A percentile compares a stretch with the other conserved stretches of the same genome.
phyloP scores from a whole-genome alignment of 2,797 vertebrate genomes.

The Erpetoichthys calabaricus region DNA sequence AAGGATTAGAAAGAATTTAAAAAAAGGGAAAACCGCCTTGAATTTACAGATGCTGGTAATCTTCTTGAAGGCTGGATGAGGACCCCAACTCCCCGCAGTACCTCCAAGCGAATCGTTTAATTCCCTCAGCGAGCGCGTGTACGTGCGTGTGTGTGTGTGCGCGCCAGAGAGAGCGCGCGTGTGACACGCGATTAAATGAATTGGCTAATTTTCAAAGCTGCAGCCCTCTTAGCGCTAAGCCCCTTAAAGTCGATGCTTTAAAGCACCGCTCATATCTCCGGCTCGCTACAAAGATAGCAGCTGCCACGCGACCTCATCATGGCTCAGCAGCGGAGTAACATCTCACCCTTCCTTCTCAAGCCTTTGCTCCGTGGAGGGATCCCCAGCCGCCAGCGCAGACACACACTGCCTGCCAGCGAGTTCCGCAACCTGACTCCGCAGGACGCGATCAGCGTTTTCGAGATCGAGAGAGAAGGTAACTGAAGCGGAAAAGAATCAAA shows the following conservation, averaged over 20 bases:
- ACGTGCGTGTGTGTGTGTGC: background rate
- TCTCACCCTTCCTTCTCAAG: slow-evolving; percentile 44
- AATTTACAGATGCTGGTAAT: too few relatives aligned
- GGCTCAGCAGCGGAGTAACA: slow-evolving; percentile 34
- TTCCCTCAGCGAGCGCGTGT: too few relatives aligned
- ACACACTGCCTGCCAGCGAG: slow-evolving; percentile 62
- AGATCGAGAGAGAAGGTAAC: slow-evolving; percentile 59
- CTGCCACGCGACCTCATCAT: slow-evolving; percentile 21
- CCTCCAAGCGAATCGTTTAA: too few relatives aligned
- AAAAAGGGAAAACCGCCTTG: too few relatives aligned
- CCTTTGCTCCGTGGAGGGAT: slow-evolving; percentile 26
- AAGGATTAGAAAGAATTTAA: too few relatives aligned
- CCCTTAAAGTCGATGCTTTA: too few relatives aligned
- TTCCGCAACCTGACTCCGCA: slow-evolving; percentile 57
- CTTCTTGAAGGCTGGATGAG: too few relatives aligned
- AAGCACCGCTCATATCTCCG: too few relatives aligned
- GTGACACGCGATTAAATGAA: background rate
- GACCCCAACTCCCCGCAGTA: too few relatives aligned
- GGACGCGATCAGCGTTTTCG: slow-evolving; percentile 62
- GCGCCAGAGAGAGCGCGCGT: background rate
- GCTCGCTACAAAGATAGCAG: too few relatives aligned
- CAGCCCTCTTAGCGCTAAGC: background rate
- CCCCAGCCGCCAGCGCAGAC: slow-evolving; percentile 38
- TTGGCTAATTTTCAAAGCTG: background rate
- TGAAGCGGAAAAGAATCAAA: background rate